These are phyloP conservation scores for Pipa parva DNA, from an alignment of 2,113 vertebrate species.

Conservation along the genomic window DNA sequence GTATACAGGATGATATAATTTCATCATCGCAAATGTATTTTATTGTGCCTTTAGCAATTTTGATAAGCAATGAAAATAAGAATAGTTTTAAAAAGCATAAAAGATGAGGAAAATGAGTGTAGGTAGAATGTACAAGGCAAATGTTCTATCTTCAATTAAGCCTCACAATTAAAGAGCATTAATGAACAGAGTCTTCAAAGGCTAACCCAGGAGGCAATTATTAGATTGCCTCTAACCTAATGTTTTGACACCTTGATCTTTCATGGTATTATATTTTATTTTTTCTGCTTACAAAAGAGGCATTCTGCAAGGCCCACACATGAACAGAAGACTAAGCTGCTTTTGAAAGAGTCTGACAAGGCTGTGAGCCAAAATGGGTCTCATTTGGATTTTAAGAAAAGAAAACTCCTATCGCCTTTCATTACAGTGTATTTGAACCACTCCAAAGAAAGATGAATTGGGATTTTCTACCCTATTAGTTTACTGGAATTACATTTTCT, in stretches of 20 bases:
- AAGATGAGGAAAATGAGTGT: constrained; percentile 73
- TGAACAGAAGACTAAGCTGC: constrained; percentile 78
- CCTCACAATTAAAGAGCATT: constrained; percentile 75
- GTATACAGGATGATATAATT: too few species aligned
- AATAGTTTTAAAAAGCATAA: constrained; percentile 75
- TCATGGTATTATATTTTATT: constrained; percentile 87
- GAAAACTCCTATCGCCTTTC: constrained; percentile 80
- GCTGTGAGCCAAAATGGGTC: constrained; percentile 79
- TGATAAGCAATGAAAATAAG: constrained; percentile 75
- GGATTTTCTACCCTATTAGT: constrained; percentile 77
- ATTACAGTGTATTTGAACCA: constrained; percentile 76
- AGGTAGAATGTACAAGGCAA: constrained; percentile 80
- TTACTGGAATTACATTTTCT: constrained; percentile 76
- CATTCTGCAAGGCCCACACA: constrained; percentile 81
- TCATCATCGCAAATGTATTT: constrained; percentile 63
- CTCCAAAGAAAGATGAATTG: constrained; percentile 74
- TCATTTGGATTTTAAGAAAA: constrained; percentile 81
- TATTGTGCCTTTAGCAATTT: constrained; percentile 58
- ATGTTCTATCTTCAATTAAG: constrained; percentile 74
- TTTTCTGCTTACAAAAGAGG: constrained; percentile 84
- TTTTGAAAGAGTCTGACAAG: constrained; percentile 80
- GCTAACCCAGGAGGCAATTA: constrained; percentile 89
- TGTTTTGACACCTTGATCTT: constrained; percentile 85
- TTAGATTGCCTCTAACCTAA: constrained; percentile 86
- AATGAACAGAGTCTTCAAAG: constrained; percentile 83